These are phyloP conservation scores for Sycophila texana DNA, from an alignment of 2,888 invertebrate genomes.

Conservation along the genomic window DNA sequence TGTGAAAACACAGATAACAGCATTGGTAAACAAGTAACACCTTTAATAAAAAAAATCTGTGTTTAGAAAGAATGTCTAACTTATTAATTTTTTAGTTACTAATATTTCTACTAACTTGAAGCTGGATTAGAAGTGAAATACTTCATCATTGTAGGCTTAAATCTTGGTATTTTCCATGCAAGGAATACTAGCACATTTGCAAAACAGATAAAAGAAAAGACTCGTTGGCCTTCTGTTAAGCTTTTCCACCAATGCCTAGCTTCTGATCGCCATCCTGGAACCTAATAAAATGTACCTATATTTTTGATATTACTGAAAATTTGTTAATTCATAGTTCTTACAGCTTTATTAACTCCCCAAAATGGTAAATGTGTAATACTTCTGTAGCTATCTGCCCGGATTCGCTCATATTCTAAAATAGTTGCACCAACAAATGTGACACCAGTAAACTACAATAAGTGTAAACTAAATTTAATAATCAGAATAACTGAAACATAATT, in stretches of 20 bases:
- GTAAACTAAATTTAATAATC: conserved; percentile 2
- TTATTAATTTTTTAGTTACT: background rate
- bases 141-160: conserved; percentile 85
- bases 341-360: conserved; percentile 14
- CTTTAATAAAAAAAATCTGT: conserved; percentile 75
- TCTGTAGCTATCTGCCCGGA: conserved; percentile 69
- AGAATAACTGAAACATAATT: background rate
- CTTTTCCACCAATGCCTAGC: conserved; percentile 83
- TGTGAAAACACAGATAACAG: conserved; percentile 96
- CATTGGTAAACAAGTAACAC: conserved; percentile 90
- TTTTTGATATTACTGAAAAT: background rate
- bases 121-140: conserved; percentile 92
- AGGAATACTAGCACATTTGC: conserved; percentile 88
- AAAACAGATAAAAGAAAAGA: conserved; percentile 88
- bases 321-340: background rate
- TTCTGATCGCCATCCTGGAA: conserved; percentile 67
- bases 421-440: conserved; percentile 85
- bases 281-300: conserved; percentile 58
- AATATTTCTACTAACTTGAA: conserved; percentile 79
- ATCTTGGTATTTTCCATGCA: conserved; percentile 86
- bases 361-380: conserved; percentile 32
- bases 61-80: no score
- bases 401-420: conserved; percentile 92
- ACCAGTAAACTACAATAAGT: conserved; percentile 79
- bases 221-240: conserved; percentile 84